Evolutionary conservation across 2,888 invertebrate genomes (phyloP), one percentile per base, ranked within the genome.

Genomic region (Chymomyza fuscimana): DNA sequence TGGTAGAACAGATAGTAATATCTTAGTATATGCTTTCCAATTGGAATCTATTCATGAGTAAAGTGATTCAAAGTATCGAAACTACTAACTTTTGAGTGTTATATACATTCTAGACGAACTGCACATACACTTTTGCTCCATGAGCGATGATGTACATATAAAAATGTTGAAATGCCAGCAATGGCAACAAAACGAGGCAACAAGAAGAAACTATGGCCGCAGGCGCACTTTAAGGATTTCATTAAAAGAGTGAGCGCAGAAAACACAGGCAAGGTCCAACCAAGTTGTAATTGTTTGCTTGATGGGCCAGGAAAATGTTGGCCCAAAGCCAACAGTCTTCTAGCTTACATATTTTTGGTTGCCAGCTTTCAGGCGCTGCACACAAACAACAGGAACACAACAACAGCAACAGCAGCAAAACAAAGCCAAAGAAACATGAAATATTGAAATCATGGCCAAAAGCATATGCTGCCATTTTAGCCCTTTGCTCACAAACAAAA

Each of bases 171-270:
- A 22, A 46, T 15, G 51, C 25, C 12, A 25, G 12, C 25, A 25
- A 25, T 12, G 22, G 32, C 46, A 59, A 59, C 50, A 29, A 58
- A 9, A 25, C 12, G 69, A 63, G 51, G 63, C 51, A 63, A 40
- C 63, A 51, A 58, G 66, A 63, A 71, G 67, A 64, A 70, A 73
- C 32, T 80, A 76, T 76, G 76, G 74, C 85, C 81, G 72, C 58
- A 69, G 86, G 87, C 80, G 56, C 63, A 69, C 73, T 78, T 80
- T 77, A 73, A 79, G 70, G 79, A 73, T 81, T 79, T 77, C 76
- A 81, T 77, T 73, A 77, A 67, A 59, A 50, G 59, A 59, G 40
- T 46, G 40, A 46, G 40, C 12, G 72, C 64, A 65, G 63, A 51
- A 76, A 61, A 54, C n/a, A n/a, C 15, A 74, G 67, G 73, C 71